Evolutionary conservation across 2,797 vertebrate genomes (phyloP), one percentile per base, ranked within the genome.

Genomic region (Pseudochirops cupreus): DNA sequence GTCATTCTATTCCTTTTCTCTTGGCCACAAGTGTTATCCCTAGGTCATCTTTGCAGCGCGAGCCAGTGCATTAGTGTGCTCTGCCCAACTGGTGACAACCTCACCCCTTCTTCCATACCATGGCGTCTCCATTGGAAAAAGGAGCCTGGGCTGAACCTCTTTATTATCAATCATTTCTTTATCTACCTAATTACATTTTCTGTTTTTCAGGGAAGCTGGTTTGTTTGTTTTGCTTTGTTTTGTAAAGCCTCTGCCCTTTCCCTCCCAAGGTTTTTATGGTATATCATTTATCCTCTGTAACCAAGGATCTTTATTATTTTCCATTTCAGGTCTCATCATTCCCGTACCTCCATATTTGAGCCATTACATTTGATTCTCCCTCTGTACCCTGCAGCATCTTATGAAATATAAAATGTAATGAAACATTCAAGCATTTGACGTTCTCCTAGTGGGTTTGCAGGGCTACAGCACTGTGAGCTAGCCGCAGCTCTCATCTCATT

Each of bases 361-460:
- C 67, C 93, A 98, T 97, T 97, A 97, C 91, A 97, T 98, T 97
- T 93, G 97, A 97, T 98, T 98, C 98, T 97, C 96, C 96, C 97
- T 98, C 97, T 95, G 96, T 97, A 97, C 96, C 97, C 97, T 97
- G 97, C 90, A 98, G 98, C 97, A 97, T 95, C 97, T 98, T 97
- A 98, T 99, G 97, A 99, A 98, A 99, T 98, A 99, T 98, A 98
- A 98, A 98, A 97, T 5, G 91, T 95, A 98, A 98, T 98, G 98
- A 98, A 98, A 98, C 97, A 98, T 98, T 98, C 97, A 98, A 98
- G 96, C 92, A 91, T 97, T 98, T 98, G 93, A 95, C 94, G 97
- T 98, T 96, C 97, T 97, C 98, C 98, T 98, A 96, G 94, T 95
- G 97, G 97, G 82, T 97, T 98, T 99, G 98, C 97, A 94, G 96